These are phyloP conservation scores for Rhincodon typus DNA, from an alignment of 2,797 vertebrate genomes.

Conservation along the genomic window DNA sequence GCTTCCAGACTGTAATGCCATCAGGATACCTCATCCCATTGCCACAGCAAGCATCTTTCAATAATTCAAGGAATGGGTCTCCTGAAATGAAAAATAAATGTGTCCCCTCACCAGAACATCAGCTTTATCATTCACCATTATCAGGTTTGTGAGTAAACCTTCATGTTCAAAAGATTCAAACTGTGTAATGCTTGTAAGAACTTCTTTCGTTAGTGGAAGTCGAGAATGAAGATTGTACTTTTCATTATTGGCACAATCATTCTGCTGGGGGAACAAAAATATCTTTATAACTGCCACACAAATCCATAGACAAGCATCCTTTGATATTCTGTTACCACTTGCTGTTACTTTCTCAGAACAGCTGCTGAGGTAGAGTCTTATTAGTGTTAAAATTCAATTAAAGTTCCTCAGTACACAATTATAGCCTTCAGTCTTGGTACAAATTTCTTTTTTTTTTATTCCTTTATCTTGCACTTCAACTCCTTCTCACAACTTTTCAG, in stretches of 20 bases:
- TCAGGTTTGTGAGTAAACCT: slow-evolving; percentile 60
- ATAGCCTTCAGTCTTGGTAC: background rate
- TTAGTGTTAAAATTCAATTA: background rate
- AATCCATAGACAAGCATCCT: background rate
- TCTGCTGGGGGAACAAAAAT: background rate
- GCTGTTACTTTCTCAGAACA: background rate
- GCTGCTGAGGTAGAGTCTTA: background rate
- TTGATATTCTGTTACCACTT: background rate
- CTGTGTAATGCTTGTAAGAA: background rate
- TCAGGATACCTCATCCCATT: slow-evolving; percentile 86
- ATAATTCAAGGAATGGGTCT: slow-evolving; percentile 40
- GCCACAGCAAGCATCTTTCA: slow-evolving; percentile 64
- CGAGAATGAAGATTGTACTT: slow-evolving; percentile 28
- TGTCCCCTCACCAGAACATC: slow-evolving; percentile 59
- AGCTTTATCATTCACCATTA: slow-evolving; percentile 70
- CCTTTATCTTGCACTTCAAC: background rate
- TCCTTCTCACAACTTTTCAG: background rate
- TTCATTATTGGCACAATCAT: background rate
- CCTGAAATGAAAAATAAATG: slow-evolving; percentile 54
- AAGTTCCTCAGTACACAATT: background rate
- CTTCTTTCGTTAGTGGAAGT: background rate
- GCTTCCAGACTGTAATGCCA: slow-evolving; percentile 67
- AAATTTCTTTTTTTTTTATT: no score
- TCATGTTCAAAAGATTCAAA: background rate
- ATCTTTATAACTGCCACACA: background rate